These are phyloP conservation scores for Aelia acuminata DNA, from an alignment of 2,888 invertebrate genomes.

Conservation along the genomic window DNA sequence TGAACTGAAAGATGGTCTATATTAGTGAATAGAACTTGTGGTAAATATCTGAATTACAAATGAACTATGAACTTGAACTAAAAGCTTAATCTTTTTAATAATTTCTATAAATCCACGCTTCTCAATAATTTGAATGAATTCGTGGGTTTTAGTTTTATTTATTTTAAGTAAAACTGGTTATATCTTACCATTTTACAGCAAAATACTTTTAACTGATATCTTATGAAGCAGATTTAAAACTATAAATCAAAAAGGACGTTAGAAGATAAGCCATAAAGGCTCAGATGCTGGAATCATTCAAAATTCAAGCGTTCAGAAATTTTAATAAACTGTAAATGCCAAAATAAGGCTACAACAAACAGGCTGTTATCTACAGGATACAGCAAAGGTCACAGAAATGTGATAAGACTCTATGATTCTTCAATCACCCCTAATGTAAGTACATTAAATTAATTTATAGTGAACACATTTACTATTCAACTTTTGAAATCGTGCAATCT, in stretches of 20 bases:
- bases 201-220: neutral
- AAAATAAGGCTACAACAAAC: constrained; percentile 29
- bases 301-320: neutral
- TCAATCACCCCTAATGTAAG: neutral
- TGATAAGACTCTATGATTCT: neutral
- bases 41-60: neutral
- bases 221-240: neutral
- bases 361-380: neutral
- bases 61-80: neutral
- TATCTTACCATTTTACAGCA: neutral
- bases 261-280: neutral
- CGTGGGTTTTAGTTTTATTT: neutral
- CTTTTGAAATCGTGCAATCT: neutral
- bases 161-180: neutral
- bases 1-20: neutral
- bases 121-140: neutral
- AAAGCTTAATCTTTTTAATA: neutral
- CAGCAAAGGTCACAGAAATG: neutral
- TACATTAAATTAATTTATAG: neutral
- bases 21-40: neutral
- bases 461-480: neutral
- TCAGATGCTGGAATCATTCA: neutral
- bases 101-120: neutral
- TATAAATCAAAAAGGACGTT: neutral
- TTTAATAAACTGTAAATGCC: neutral